Conservation (phyloP, 2,113 vertebrate species). For the Neopipo cinnamomea region DNA sequence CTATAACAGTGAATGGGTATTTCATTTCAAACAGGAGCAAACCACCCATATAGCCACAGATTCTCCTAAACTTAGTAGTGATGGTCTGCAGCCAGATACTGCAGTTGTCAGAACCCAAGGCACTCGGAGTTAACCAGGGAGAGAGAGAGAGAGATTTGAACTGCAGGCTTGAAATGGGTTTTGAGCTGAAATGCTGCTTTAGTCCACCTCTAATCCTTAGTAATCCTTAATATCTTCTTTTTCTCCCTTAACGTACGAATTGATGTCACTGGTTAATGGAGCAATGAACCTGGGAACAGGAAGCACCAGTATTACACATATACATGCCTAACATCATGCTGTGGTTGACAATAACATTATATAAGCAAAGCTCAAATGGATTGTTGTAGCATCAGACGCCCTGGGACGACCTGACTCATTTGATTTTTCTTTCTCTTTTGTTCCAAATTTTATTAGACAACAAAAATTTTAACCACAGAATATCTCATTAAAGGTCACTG, state of each 20-base stretch:
- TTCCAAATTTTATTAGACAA: background rate
- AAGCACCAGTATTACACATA: background rate
- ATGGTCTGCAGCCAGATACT: background rate
- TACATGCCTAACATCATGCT: background rate
- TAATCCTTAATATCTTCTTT: background rate
- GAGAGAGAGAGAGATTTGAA: background rate
- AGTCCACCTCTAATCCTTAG: background rate
- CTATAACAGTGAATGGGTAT: background rate
- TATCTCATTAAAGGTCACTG: background rate
- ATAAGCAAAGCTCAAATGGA: background rate
- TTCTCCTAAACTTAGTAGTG: background rate
- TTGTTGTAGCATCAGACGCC: background rate
- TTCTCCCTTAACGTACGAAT: background rate
- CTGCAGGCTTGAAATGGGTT: background rate
- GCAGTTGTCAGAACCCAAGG: background rate
- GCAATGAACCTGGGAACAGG: background rate
- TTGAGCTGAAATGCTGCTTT: background rate
- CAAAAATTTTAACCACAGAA: background rate
- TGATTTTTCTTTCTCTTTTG: background rate
- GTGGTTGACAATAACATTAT: background rate
- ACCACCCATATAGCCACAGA: background rate
- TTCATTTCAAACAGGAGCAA: background rate
- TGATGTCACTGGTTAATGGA: background rate
- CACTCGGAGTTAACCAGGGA: background rate
- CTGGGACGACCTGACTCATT: accelerated